phyloP scores from a whole-genome alignment of 2,113 vertebrate genomes.

The Gadus chalcogrammus region DNA sequence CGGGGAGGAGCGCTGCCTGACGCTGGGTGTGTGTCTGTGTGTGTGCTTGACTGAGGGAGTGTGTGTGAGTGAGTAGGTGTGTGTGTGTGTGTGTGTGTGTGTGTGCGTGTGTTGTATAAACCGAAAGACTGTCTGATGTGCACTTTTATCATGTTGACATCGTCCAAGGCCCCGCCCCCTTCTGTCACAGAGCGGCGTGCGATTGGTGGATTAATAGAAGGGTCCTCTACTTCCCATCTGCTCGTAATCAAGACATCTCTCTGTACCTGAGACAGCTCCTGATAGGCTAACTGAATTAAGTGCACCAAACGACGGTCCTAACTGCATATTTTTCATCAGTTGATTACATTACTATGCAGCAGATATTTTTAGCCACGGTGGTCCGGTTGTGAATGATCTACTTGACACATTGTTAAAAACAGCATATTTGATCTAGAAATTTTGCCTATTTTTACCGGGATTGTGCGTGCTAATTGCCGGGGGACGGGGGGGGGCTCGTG shows the following conservation, averaged over 20 bases:
- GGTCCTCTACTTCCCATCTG: not conserved
- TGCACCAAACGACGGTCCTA: not conserved
- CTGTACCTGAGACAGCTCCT: not conserved
- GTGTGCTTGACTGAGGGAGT: constrained; percentile 15
- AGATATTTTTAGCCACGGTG: too few relatives aligned
- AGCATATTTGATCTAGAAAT: too few relatives aligned
- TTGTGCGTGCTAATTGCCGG: too few relatives aligned
- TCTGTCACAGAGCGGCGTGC: constrained; percentile 28
- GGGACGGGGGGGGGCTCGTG: too few relatives aligned
- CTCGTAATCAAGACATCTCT: constrained; percentile 14
- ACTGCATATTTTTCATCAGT: too few relatives aligned
- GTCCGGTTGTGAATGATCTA: too few relatives aligned
- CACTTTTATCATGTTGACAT: constrained; percentile 55
- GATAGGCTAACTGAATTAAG: not conserved
- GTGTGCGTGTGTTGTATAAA: constrained; percentile 23
- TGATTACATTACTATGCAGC: too few relatives aligned
- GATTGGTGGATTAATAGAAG: constrained; percentile 27
- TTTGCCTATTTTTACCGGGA: too few relatives aligned
- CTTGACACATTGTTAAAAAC: too few relatives aligned
- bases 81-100: not conserved
- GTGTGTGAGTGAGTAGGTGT: too few relatives aligned
- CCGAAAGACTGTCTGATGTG: constrained; percentile 52
- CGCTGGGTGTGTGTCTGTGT: not conserved
- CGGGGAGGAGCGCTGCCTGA: constrained; percentile 1
- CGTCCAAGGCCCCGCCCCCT: constrained; percentile 35